Evolutionary conservation across 2,797 vertebrate species (phyloP), one percentile per base, ranked within the genome.

Genomic region (Chelmon rostratus): DNA sequence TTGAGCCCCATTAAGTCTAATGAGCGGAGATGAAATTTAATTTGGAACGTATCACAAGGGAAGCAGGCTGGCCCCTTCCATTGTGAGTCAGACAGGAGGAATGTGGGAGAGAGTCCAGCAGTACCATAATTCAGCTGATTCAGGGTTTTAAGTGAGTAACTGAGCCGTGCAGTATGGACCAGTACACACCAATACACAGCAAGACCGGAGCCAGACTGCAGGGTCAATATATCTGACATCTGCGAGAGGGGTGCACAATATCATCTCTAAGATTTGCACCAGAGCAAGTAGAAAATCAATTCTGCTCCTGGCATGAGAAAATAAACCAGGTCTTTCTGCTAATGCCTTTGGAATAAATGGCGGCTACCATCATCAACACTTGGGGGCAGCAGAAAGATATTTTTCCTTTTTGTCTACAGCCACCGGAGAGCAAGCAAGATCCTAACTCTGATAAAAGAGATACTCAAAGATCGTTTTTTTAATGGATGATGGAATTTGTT

Each of bases 31-130:
- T 76, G 31, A 82, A 68, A 85, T 76, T 62, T 35, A 59, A 83
- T 82, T 77, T 68, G 70, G 42, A 42, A 58, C 47, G 66, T 47
- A 84, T 72, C 68, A 77, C 35, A 68, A 59, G 59, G 46, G 73
- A 75, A 68, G 31, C 68, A 73, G 74, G 33, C 63, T 21, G 79
- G 53, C 81, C 74, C 52, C 59, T 35, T 69, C 77, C 68, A 63
- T 83, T 86, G 79, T 87, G 85, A 83, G 76, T 84, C 56, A 79
- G 76, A 75, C 64, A 38, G 40, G 31, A 82, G 79, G 85, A 92
- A 91, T 91, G 88, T 86, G 78, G 85, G 83, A 82, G 23, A 28
- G 68, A 73, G 74, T 90, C 87, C 90, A 84, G 62, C 54, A 76
- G 68, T 21, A 16, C 62, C 71, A 76, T 69, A 53, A 68, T 83